Conservation (phyloP, 2,888 invertebrate species). For the Apamea sordens region DNA sequence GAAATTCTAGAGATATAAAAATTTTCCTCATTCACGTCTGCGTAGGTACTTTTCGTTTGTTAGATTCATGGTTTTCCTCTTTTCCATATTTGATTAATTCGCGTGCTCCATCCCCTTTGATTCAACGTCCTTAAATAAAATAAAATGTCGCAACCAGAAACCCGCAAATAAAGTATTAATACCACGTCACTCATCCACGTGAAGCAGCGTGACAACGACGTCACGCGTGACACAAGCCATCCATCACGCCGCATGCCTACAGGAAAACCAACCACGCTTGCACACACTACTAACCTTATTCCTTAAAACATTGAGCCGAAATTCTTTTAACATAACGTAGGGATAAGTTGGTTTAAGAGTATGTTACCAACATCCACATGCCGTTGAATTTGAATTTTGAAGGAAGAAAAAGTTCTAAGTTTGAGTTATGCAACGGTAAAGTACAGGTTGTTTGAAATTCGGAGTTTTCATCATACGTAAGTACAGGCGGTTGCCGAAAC, state of each 20-base stretch:
- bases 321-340: conserved; percentile 44
- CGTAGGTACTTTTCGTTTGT: not conserved
- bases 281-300: conserved; percentile 59
- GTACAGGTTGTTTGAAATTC: conserved; percentile 65
- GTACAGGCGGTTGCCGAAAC: conserved; percentile 82
- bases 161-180: conserved; percentile 78
- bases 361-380: conserved; percentile 72
- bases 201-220: conserved; percentile 83
- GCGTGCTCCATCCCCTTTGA: conserved; percentile 36
- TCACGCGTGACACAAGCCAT: conserved; percentile 86
- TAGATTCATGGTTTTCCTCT: conserved; percentile 13
- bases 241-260: conserved; percentile 85
- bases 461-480: conserved; percentile 83
- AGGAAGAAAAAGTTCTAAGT: conserved; percentile 36
- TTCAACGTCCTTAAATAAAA: conserved; percentile 60
- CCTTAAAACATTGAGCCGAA: conserved; percentile 32
- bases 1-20: not conserved
- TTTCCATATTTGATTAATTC: conserved; percentile 52
- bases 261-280: conserved; percentile 67
- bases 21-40: not conserved
- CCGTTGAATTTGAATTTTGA: conserved; percentile 40
- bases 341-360: conserved; percentile 62
- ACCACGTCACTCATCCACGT: conserved; percentile 80
- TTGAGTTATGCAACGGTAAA: conserved; percentile 44
- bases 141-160: conserved; percentile 62